These are phyloP conservation scores for Tetragnatha montana DNA, from an alignment of 2,888 invertebrate genomes.

Conservation along the genomic window DNA sequence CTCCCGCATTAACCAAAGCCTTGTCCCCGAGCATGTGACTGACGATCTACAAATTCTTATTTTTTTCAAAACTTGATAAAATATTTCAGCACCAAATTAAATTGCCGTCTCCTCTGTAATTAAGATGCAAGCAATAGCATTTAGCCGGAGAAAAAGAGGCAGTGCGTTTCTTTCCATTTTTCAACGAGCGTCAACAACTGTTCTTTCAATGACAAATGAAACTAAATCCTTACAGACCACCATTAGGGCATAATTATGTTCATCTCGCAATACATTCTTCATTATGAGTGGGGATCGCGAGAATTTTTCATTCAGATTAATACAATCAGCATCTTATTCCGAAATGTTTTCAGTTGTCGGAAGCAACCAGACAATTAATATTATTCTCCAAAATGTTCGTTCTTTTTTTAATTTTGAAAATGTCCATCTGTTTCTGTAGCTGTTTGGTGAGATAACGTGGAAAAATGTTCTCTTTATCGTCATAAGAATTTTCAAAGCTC, in stretches of 20 bases:
- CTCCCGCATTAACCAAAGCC: not conserved
- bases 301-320: not conserved
- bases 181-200: not conserved
- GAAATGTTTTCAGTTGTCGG: not conserved
- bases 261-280: not conserved
- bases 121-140: not conserved
- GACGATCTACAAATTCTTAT: not conserved
- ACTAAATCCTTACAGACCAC: not conserved
- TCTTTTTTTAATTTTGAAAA: not conserved
- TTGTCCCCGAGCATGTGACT: not conserved
- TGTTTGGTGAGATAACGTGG: too few relatives aligned
- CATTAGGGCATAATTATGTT: not conserved
- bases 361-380: not conserved
- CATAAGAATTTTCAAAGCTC: too few relatives aligned
- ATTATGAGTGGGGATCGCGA: not conserved
- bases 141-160: not conserved
- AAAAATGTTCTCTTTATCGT: too few relatives aligned
- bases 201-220: not conserved
- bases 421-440: too few relatives aligned
- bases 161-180: not conserved
- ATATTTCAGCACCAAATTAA: not conserved
- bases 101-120: not conserved
- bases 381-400: not conserved
- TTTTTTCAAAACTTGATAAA: not conserved
- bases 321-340: not conserved